phyloP scores from a whole-genome alignment of 2,797 vertebrate species.

The Iguana delicatissima region DNA sequence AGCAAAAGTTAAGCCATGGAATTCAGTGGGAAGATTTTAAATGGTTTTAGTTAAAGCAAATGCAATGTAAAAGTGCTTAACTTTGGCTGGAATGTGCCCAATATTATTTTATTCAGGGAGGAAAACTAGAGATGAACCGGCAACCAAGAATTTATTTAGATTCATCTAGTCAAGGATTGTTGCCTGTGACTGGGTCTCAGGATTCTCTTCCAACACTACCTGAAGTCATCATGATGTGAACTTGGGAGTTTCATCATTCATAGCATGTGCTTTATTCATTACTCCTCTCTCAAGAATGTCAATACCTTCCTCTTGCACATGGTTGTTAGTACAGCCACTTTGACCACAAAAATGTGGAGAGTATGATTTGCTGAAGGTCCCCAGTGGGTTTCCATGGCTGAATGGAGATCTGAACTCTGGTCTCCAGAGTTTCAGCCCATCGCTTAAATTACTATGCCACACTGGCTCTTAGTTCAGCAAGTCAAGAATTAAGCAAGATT shows the following conservation, averaged over 20 bases:
- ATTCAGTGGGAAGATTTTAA: not conserved
- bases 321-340: not conserved
- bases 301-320: not conserved
- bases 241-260: no score
- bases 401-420: not conserved
- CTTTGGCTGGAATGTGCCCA: not conserved
- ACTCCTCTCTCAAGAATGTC: not conserved
- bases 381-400: not conserved
- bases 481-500: no score
- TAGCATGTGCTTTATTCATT: no score
- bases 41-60: conserved; percentile 21
- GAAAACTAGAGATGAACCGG: not conserved
- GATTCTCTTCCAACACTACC: no score
- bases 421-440: no score
- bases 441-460: not conserved
- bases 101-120: not conserved
- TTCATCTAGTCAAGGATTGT: no score
- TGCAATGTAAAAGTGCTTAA: conserved; percentile 14
- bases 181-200: no score
- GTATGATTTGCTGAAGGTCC: no score
- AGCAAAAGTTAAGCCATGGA: not conserved
- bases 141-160: not conserved
- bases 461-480: not conserved
- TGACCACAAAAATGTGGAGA: not conserved
- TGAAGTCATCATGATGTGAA: no score